Conservation (phyloP, 2,888 invertebrate genomes). For the Eupithecia pulchellata region DNA sequence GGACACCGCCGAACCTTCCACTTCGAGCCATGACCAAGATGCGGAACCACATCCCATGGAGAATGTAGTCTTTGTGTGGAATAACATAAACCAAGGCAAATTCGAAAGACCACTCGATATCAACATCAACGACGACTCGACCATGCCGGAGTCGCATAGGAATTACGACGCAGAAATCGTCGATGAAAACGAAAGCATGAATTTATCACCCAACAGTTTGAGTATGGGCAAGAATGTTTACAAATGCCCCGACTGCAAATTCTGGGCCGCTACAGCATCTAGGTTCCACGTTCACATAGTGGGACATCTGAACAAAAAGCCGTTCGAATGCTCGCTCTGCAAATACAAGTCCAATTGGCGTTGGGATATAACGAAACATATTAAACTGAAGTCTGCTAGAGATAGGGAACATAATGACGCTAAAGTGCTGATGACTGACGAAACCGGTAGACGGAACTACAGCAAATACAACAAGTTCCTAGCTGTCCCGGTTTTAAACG, state of each 20-base stretch:
- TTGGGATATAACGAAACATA: conserved; percentile 98
- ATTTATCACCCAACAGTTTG: conserved; percentile 80
- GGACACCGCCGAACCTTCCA: conserved; percentile 63
- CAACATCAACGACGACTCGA: conserved; percentile 78
- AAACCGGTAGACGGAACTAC: conserved; percentile 95
- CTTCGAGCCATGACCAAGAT: conserved; percentile 67
- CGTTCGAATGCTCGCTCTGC: conserved; percentile 97
- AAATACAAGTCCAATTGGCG: conserved; percentile 98
- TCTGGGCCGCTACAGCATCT: conserved; percentile 96
- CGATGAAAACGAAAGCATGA: conserved; percentile 84
- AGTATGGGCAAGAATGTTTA: conserved; percentile 91
- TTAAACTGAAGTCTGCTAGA: conserved; percentile 93
- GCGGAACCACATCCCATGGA: conserved; percentile 90
- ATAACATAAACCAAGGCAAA: conserved; percentile 85
- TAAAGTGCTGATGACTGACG: conserved; percentile 95
- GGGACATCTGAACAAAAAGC: conserved; percentile 96
- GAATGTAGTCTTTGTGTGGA: conserved; percentile 93
- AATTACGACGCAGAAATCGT: conserved; percentile 70
- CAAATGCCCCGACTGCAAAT: conserved; percentile 96
- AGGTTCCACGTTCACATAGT: conserved; percentile 97
- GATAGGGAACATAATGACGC: conserved; percentile 93
- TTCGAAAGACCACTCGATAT: conserved; percentile 76
- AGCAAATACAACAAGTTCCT: conserved; percentile 96
- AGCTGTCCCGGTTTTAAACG: conserved; percentile 86
- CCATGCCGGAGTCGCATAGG: conserved; percentile 69